Base-by-base conservation (phyloP, 2,113 vertebrate genomes). In the Xyrauchen texanus region DNA sequence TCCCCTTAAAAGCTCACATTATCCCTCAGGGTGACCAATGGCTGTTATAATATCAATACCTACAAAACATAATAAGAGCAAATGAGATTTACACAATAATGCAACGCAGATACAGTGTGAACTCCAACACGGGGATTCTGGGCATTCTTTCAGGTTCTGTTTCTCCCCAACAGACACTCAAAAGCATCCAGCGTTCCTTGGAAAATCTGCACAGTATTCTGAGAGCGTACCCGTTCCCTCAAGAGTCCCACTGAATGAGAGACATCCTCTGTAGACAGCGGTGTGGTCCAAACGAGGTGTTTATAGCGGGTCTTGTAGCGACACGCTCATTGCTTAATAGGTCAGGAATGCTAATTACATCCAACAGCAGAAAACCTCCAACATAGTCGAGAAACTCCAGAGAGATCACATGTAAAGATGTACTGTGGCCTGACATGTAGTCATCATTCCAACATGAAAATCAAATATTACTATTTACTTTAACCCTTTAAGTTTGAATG, bases 81-180 rank as follows among this genome's bases (percentile, higher is more conserved):
- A 34, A 34, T 34, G 21, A 34, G 21, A 34, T 34, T 34, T 34
- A 34, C 21, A 34, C 21, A 34, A 34, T 34, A 34, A 34, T 34
- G 21, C 21, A 34, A 34, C n/a, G 86, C 86, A 83, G 86, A 87
- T 86, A 80, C 76, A 85, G 85, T 86, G 86, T 86, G 85, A 92
- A 92, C 87, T 89, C 88, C 88, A 89, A 90, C 88, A 88, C 87
- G 74, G 49, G 49, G 88, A 92, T 91, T 92, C 87, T 84, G 90
- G 81, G 84, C 88, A 91, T 92, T 91, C 89, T 86, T 90, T 44
- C 79, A 80, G 69, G 80, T 87, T 88, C 83, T 86, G 88, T 78
- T 82, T 90, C 88, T 80, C 86, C 81, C 68, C 57, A 53, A 11
- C 67, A 76, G 58, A 34, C 9, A 34, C 15, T 9, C 6, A 9